Base-by-base conservation (phyloP, 2,888 invertebrate genomes). In the Acanthacorydalis orientalis region DNA sequence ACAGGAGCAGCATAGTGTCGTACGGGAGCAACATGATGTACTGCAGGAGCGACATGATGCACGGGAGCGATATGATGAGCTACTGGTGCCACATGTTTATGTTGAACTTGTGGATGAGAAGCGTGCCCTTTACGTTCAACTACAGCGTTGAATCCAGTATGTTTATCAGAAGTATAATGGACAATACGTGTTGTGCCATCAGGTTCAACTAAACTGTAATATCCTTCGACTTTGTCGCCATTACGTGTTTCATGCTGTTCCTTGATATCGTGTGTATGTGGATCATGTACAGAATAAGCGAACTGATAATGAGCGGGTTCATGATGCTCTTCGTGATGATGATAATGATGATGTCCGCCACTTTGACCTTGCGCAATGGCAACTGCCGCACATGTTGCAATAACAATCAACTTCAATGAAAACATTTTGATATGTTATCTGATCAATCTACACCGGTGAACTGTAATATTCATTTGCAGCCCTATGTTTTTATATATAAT, bases 241-340 rank as follows among this genome's bases (percentile, higher is more conserved):
- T 57, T 56, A 33, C 58, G 45, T 12, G 54, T 52, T 45, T 58
- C 58, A 49, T 54, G 54, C 37, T 56, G 56, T 45, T 52, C 55
- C 50, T 58, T 57, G 41, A 57, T 52, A 49, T 58, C 58, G 38
- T 54, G 53, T 16, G 55, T 57, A 47, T 57, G 55, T 3, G 54
- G 55, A 48, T 58, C 58, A 51, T 55, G 53, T 12, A 58, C 58
- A 42, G 53, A 53, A 48, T 58, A 58, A 15, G 55, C 56, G 51
- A 53, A 58, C 42, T 55, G 54, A 52, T 57, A 58, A 48, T 55
- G 52, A 1, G 57, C 55, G 11, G 52, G 52, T 6, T 53, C 53
- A 7, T 31, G 32, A 31, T 31, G 43, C 14, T 43, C 43, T 9
- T 23, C 23, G 6, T 23, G 23, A 23, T 23, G 23, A 23, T 23